Percentiles rank a stretch among this genome's conserved stretches.
These are phyloP conservation scores for Podiceps cristatus DNA, from an alignment of 2,113 vertebrate genomes.

Conservation along the genomic window DNA sequence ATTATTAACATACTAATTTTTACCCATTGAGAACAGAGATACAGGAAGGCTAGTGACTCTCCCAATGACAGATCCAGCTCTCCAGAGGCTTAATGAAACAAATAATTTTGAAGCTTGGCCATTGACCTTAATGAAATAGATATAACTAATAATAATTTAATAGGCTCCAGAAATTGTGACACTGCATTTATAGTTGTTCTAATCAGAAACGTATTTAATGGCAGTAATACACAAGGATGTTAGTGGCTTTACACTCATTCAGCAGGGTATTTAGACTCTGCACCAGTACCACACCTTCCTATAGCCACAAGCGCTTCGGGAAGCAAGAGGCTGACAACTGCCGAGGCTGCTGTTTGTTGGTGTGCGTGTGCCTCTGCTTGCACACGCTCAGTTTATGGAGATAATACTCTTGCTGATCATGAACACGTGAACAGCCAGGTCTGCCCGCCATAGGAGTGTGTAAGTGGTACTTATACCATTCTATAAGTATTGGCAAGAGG, in stretches of 20 bases:
- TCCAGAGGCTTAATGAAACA: background rate
- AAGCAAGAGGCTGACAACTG: background rate
- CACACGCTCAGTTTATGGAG: background rate
- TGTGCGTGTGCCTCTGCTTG: fast-evolving
- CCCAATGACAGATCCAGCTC: background rate
- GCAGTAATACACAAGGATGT: background rate
- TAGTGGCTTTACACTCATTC: background rate
- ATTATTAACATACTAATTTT: background rate
- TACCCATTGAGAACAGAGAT: background rate
- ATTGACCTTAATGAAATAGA: background rate
- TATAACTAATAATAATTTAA: no score
- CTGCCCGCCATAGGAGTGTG: fast-evolving
- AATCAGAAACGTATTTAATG: background rate
- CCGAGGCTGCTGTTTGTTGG: fast-evolving
- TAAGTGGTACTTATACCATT: background rate
- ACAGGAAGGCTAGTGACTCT: background rate
- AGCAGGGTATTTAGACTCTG: background rate
- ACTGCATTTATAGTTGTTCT: background rate
- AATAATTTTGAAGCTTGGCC: background rate
- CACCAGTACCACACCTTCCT: background rate
- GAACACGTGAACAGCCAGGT: background rate
- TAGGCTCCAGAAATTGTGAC: background rate
- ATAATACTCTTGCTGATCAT: background rate
- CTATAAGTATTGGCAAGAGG: background rate
- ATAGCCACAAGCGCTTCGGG: fast-evolving